Conservation (phyloP, 2,113 vertebrate genomes). For the Paraplagusia blochii region DNA sequence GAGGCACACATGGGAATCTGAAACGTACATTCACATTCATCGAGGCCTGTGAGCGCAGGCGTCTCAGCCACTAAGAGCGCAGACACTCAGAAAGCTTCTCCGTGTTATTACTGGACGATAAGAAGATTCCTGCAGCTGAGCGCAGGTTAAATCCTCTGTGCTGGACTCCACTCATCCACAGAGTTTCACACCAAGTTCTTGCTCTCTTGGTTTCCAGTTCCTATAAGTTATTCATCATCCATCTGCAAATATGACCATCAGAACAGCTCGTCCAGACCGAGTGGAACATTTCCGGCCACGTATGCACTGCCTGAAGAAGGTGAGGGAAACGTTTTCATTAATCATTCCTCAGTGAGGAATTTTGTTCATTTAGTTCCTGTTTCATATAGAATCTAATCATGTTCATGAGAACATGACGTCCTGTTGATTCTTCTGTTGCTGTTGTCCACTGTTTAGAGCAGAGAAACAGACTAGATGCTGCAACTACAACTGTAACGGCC, state of each 20-base stretch:
- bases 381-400: too few relatives aligned
- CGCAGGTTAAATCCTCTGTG: too few relatives aligned
- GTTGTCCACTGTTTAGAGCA: not conserved
- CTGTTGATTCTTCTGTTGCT: conserved; percentile 36
- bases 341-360: too few relatives aligned
- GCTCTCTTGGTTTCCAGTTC: not conserved
- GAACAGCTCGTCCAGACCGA: conserved; percentile 79
- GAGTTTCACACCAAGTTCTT: not conserved
- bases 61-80: not conserved
- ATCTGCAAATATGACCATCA: conserved; percentile 81
- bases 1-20: too few relatives aligned
- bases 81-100: conserved; percentile 12
- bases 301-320: conserved; percentile 90
- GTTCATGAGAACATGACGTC: conserved; percentile 27
- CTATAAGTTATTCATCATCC: not conserved
- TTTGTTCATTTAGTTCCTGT: not conserved
- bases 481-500: too few relatives aligned
- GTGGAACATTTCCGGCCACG: conserved; percentile 83
- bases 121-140: conserved; percentile 61
- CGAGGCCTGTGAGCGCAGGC: too few relatives aligned
- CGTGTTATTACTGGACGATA: conserved; percentile 8
- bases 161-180: conserved; percentile 3
- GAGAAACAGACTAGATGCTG: not conserved
- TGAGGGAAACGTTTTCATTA: conserved; percentile 55
- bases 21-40: too few relatives aligned